Conservation (phyloP, 2,113 vertebrate genomes). For the Eulemur macaco region DNA sequence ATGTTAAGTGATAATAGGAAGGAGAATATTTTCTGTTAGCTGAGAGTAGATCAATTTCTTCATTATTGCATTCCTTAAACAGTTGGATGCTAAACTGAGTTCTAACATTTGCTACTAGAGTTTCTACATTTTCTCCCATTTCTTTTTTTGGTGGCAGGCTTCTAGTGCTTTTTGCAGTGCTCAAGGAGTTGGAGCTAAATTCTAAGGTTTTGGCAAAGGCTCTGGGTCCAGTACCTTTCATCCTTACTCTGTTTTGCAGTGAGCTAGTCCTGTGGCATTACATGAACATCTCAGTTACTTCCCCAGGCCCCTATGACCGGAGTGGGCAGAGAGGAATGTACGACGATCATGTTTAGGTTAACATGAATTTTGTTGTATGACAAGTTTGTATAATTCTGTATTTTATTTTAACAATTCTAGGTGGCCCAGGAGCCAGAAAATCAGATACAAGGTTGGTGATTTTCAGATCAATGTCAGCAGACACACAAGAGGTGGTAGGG, state of each 20-base stretch:
- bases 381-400: not conserved
- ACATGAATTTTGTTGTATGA: not conserved
- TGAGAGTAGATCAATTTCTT: not conserved
- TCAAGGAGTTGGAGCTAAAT: not conserved
- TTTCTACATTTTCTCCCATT: not conserved
- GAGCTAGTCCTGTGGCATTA: not conserved
- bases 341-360: not conserved
- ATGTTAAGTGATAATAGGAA: not conserved
- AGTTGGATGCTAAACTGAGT: not conserved
- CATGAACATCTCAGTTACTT: not conserved
- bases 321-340: not conserved
- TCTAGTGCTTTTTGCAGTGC: not conserved
- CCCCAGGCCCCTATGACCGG: not conserved
- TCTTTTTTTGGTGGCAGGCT: not conserved
- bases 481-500: not conserved
- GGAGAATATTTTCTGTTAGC: not conserved
- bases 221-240: not conserved
- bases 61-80: not conserved
- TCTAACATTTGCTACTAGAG: not conserved
- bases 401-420: constrained; percentile 47
- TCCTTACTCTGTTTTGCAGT: not conserved
- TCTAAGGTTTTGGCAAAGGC: not conserved
- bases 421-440: constrained; percentile 26
- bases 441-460: constrained; percentile 7
- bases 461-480: constrained; percentile 53